Evolutionary conservation across 1,140 invertebrate species (phyloP), one percentile per base, ranked within the genome.

Genomic region (Eriosoma lanigerum): DNA sequence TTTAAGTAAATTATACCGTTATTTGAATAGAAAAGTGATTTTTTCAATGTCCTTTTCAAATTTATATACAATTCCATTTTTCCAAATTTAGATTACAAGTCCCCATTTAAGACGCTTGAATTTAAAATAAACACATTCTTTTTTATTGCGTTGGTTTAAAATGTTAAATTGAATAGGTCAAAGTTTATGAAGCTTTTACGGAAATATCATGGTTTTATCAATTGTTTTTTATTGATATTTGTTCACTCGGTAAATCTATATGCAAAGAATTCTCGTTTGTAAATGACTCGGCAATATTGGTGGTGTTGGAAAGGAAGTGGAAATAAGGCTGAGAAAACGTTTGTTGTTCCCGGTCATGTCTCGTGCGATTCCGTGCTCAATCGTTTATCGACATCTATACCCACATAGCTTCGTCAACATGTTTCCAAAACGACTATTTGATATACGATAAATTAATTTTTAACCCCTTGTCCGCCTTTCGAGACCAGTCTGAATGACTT

Each of bases 311-410:
- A 68, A 13, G 66, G 38, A 3, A 26, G 21, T 68, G 13, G 8
- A 68, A 68, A 44, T 13, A 32, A 66, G 12, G n/a, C 13, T 21
- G 5, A 44, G 64, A 44, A 68, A 68, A 68, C n/a, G 66, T 38
- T 68, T 46, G n/a, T 58, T 24, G 73, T 60, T 44, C 8, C 5
- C n/a, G 21, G 50, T 5, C 9, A n/a, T n/a, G 50, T 73, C 70
- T 56, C 48, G 26, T 73, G 50, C 50, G 54, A 58, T 56, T 76
- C 32, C 73, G 73, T 76, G 73, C 52, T 60, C 73, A 76, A 76
- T 76, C 73, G 73, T 58, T 17, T 13, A n/a, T n/a, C n/a, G 50
- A 58, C 73, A 76, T 76, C 73, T 76, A 76, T 58, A 76, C 54
- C 21, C 24, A 68, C n/a, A n/a, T 68, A 68, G 66, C 66, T 46